Evolutionary conservation across 2,888 invertebrate genomes (phyloP).

Genomic region (Tetranychus truncatus): DNA sequence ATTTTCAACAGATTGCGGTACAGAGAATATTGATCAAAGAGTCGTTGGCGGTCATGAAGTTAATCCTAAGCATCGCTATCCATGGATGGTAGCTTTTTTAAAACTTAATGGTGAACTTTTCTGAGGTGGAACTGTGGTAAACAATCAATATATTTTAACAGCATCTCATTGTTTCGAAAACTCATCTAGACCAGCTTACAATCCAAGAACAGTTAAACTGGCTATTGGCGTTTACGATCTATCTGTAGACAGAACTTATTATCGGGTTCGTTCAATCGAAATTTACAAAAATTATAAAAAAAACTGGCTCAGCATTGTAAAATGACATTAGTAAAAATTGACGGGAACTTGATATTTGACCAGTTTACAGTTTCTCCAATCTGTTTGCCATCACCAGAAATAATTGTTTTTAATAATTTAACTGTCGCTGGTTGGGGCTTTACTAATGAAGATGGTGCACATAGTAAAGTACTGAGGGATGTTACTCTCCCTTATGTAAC

Average conservation of each 20-base stretch:
- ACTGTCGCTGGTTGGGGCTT: constrained; percentile 16
- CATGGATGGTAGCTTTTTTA: constrained; percentile 15
- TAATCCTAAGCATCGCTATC: constrained; percentile 15
- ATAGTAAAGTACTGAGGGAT: constrained; percentile 7
- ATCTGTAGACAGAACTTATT: constrained; percentile 5
- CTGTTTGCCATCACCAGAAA: constrained; percentile 13
- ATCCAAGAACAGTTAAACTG: constrained; percentile 1
- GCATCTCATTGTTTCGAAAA: constrained; percentile 14
- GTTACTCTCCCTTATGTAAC: constrained; percentile 12
- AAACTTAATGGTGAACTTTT: neutral
- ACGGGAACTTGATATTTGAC: neutral
- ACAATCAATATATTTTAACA: constrained; percentile 10
- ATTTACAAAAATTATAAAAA: constrained; percentile 11
- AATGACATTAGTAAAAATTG: constrained; percentile 14
- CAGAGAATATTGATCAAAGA: constrained; percentile 14
- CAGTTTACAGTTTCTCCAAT: constrained; percentile 7
- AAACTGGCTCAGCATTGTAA: constrained; percentile 1
- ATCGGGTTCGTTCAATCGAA: neutral
- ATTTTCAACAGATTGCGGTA: constrained; percentile 13
- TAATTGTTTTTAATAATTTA: constrained; percentile 10
- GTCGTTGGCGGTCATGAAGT: constrained; percentile 17
- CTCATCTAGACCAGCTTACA: neutral
- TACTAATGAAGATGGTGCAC: constrained; percentile 10
- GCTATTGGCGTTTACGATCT: constrained; percentile 11
- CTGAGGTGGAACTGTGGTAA: constrained; percentile 16